A percentile compares a stretch with the other conserved stretches of the same genome.
phyloP scores from a whole-genome alignment of 2,113 vertebrate genomes.

The Tursiops truncatus region DNA sequence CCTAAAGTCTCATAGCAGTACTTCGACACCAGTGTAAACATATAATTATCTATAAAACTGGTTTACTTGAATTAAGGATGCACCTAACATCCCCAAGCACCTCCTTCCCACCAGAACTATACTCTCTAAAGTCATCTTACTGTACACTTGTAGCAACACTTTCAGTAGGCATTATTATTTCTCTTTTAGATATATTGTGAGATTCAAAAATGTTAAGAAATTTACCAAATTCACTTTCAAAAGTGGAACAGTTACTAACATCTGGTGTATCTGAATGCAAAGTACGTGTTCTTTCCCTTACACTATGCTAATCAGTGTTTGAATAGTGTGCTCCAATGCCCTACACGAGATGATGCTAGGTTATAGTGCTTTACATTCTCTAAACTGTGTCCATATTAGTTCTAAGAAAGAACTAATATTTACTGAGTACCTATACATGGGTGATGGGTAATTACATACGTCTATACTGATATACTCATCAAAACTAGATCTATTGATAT shows the following conservation, averaged over 20 bases:
- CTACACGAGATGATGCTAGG: not conserved
- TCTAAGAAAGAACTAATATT: not conserved
- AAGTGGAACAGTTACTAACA: not conserved
- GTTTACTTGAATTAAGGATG: not conserved
- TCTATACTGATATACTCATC: not conserved
- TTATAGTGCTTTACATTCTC: not conserved
- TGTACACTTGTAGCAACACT: rapidly evolving
- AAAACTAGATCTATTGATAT: not conserved
- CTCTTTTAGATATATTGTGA: not conserved
- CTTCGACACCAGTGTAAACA: not conserved
- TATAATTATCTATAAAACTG: not conserved
- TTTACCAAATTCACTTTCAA: not conserved
- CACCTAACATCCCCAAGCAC: not conserved
- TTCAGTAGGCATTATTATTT: not conserved
- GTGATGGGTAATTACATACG: not conserved
- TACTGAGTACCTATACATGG: not conserved
- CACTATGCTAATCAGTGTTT: not conserved
- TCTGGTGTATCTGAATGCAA: not conserved
- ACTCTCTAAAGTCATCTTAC: not conserved
- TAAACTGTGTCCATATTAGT: not conserved
- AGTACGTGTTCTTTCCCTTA: not conserved
- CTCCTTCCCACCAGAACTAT: not conserved
- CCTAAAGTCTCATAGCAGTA: not conserved
- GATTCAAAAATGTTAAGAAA: not conserved
- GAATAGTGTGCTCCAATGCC: not conserved